A percentile compares a stretch with the other conserved stretches of the same genome.
Evolutionary conservation across 2,888 invertebrate genomes (phyloP).

Genomic region (Apamea monoglypha): DNA sequence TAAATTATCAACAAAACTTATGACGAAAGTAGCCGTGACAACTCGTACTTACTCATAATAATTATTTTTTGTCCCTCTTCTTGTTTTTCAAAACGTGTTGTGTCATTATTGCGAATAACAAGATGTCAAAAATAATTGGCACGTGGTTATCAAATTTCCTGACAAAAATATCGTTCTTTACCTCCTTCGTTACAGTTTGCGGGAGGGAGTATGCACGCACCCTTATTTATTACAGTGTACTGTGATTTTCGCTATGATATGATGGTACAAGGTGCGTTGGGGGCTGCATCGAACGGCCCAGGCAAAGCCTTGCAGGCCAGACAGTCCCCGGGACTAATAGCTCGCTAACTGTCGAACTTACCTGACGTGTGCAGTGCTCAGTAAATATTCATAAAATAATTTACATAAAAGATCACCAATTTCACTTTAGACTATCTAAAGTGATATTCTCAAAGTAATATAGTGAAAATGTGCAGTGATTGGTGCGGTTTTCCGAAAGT

Average conservation of each 20-base stretch:
- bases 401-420: not conserved
- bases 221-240: constrained; percentile 47
- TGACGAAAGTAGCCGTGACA: not conserved
- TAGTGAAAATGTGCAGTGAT: constrained; percentile 20
- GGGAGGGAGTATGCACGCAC: constrained; percentile 5
- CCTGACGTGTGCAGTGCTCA: constrained; percentile 47
- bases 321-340: constrained; percentile 34
- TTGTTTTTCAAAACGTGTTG: not conserved
- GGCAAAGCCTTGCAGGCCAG: constrained; percentile 24
- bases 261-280: constrained; percentile 50
- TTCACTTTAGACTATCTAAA: not conserved
- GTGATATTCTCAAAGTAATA: not conserved
- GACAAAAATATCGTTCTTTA: too few relatives aligned
- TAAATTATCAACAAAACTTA: not conserved
- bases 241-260: constrained; percentile 26
- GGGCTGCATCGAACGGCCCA: constrained; percentile 51
- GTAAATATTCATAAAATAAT: not conserved
- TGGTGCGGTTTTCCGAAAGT: constrained; percentile 7
- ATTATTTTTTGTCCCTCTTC: not conserved
- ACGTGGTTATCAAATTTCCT: constrained; percentile 5
- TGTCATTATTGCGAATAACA: constrained; percentile 16
- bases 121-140: constrained; percentile 36
- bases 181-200: not conserved
- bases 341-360: constrained; percentile 38
- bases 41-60: not conserved